phyloP scores from a whole-genome alignment of 2,888 invertebrate genomes.

The Dione vanillae region DNA sequence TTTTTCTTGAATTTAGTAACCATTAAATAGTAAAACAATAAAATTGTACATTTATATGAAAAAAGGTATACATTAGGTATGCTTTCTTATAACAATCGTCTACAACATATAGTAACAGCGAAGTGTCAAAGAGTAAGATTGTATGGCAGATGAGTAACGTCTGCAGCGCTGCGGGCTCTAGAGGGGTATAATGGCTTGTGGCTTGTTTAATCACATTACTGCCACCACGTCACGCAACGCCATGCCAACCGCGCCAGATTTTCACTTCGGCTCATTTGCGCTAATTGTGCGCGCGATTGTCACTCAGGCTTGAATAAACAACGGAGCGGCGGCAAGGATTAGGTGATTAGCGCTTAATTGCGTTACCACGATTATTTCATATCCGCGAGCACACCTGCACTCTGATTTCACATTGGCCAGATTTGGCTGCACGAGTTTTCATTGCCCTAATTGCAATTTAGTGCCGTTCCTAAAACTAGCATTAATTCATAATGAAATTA shows the following conservation, averaged over 20 bases:
- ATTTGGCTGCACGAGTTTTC: conserved; percentile 71
- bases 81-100: not conserved
- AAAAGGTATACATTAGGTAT: not conserved
- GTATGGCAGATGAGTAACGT: conserved; percentile 24
- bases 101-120: conserved; percentile 3
- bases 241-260: conserved; percentile 71
- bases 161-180: conserved; percentile 24
- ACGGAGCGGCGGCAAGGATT: conserved; percentile 81
- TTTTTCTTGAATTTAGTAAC: not conserved
- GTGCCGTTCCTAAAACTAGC: conserved; percentile 26
- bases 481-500: conserved; percentile 32
- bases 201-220: conserved; percentile 80
- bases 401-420: conserved; percentile 77
- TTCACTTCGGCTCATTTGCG: conserved; percentile 84
- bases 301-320: conserved; percentile 84
- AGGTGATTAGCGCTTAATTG: conserved; percentile 83
- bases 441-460: conserved; percentile 44
- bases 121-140: conserved; percentile 11
- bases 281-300: conserved; percentile 84
- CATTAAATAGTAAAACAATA: not conserved
- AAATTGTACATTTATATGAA: not conserved
- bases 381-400: conserved; percentile 70
- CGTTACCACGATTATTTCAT: conserved; percentile 82
- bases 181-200: conserved; percentile 72
- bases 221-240: conserved; percentile 49